Evolutionary conservation across 2,888 invertebrate genomes (phyloP).

Genomic region (Minunthozetes semirufus): DNA sequence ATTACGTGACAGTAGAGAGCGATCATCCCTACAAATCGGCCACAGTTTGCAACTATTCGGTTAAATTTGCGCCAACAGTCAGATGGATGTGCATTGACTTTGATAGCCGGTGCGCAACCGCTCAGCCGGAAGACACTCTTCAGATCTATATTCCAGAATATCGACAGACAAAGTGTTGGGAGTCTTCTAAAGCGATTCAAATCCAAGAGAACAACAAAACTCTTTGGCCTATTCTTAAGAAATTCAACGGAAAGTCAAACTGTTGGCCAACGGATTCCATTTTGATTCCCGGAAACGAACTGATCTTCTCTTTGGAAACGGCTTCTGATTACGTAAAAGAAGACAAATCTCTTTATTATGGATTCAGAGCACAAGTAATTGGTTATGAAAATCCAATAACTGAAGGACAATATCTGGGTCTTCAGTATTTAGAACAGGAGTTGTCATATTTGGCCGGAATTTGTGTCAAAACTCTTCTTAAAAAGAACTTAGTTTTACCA

Average conservation of each 20-base stretch:
- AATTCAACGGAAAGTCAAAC: conserved; percentile 50
- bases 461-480: conserved; percentile 82
- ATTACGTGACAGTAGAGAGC: conserved; percentile 87
- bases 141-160: conserved; percentile 31
- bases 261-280: conserved; percentile 80
- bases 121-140: conserved; percentile 80
- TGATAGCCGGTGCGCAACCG: conserved; percentile 82
- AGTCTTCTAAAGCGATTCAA: not conserved
- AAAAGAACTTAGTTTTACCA: conserved; percentile 66
- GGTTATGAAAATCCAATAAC: conserved; percentile 41
- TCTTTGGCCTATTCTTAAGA: conserved; percentile 50
- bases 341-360: conserved; percentile 66
- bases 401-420: conserved; percentile 47
- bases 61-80: conserved; percentile 77
- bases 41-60: conserved; percentile 74
- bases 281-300: conserved; percentile 78
- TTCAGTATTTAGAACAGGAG: conserved; percentile 77
- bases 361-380: conserved; percentile 57
- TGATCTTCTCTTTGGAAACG: conserved; percentile 90
- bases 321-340: conserved; percentile 89
- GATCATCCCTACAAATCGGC: conserved; percentile 94
- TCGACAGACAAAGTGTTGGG: not conserved
- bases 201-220: conserved; percentile 37
- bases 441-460: conserved; percentile 81
- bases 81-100: conserved; percentile 91